Conservation (phyloP, 2,797 vertebrate species). For the Arremon aurantiirostris region DNA sequence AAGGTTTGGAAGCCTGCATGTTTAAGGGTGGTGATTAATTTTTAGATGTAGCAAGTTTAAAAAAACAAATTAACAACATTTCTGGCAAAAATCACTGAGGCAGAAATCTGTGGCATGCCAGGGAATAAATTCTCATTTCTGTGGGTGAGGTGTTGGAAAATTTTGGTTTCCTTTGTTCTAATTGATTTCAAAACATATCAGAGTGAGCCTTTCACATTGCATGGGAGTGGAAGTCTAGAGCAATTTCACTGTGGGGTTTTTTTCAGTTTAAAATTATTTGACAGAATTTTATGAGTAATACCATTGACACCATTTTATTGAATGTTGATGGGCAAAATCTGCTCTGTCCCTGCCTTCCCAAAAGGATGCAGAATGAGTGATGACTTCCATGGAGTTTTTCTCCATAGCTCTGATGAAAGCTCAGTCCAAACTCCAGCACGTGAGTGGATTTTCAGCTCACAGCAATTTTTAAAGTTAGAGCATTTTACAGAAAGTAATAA, state of each 20-base stretch:
- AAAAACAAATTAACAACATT: not conserved
- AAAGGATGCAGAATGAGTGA: not conserved
- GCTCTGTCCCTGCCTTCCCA: not conserved
- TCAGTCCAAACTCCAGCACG: not conserved
- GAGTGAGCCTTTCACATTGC: not conserved
- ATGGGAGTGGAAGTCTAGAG: not conserved
- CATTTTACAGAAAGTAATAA: not conserved
- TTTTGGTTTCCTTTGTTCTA: not conserved
- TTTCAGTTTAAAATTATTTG: not conserved
- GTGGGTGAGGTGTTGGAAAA: not conserved
- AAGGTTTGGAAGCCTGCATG: not conserved
- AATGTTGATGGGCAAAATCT: not conserved
- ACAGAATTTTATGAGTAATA: not conserved
- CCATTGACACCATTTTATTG: not conserved
- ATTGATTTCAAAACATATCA: not conserved
- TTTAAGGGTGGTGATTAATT: not conserved
- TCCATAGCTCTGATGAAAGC: not conserved
- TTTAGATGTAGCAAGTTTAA: not conserved
- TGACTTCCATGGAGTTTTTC: not conserved
- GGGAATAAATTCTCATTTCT: not conserved
- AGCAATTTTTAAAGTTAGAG: not conserved
- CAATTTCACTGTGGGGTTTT: rapidly evolving
- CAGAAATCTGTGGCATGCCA: not conserved
- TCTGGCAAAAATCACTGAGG: not conserved
- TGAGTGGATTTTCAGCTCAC: not conserved